A percentile compares a stretch with the other conserved stretches of the same genome.
phyloP scores from a whole-genome alignment of 2,797 vertebrate species.

The Hypotaenidia philippensis region DNA sequence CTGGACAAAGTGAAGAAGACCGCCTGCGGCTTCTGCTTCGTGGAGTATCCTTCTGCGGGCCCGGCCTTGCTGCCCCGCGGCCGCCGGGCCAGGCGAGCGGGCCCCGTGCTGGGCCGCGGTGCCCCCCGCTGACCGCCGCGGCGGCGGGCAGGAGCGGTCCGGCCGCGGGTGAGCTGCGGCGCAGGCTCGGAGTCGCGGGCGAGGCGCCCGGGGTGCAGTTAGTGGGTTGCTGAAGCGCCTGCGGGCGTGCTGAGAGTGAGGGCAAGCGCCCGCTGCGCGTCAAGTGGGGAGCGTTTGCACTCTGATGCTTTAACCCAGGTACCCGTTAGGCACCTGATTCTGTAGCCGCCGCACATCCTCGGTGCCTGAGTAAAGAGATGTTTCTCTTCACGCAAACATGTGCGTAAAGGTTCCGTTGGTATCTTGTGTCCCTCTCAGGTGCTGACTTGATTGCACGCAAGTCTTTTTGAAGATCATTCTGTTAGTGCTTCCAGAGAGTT shows the following conservation, averaged over 20 bases:
- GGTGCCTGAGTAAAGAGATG: rapidly evolving
- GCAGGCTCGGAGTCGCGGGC: neutral
- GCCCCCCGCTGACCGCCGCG: too few species aligned
- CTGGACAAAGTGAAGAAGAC: conserved; percentile 76
- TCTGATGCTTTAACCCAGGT: rapidly evolving
- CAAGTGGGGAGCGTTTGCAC: rapidly evolving
- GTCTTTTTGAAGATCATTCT: neutral
- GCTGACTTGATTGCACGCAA: rapidly evolving
- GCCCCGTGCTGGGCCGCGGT: too few species aligned
- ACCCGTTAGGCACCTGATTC: rapidly evolving
- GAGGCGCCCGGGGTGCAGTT: rapidly evolving
- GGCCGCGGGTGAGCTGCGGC: neutral
- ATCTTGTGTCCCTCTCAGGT: rapidly evolving
- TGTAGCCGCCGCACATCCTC: rapidly evolving
- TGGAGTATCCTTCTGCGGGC: conserved; percentile 69
- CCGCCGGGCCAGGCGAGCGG: neutral
- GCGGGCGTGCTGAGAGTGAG: neutral
- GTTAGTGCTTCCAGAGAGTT: neutral
- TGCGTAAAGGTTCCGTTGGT: rapidly evolving
- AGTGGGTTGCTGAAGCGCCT: rapidly evolving
- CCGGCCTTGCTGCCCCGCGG: neutral
- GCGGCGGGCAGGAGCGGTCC: neutral
- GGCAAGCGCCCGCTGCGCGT: rapidly evolving
- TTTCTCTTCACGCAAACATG: rapidly evolving
- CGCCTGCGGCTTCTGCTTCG: conserved; percentile 75